These are phyloP conservation scores for Gallinago stenura DNA, from an alignment of 2,797 vertebrate genomes.

Conservation along the genomic window DNA sequence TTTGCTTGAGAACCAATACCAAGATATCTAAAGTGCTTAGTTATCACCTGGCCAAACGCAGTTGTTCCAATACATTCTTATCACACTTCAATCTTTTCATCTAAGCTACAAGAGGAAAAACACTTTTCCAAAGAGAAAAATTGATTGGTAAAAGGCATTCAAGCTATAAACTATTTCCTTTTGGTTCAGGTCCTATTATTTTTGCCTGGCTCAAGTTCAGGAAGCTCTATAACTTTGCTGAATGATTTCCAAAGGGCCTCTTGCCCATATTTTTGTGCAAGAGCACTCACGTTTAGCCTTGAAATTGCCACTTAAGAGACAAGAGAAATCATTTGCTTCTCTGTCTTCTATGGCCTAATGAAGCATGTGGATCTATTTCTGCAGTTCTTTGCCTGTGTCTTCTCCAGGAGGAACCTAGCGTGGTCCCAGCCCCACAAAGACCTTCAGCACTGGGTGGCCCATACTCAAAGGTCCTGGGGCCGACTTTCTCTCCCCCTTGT, in stretches of 20 bases:
- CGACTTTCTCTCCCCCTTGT: neutral
- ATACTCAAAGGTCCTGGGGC: neutral
- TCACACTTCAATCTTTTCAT: constrained; percentile 36
- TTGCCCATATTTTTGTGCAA: constrained; percentile 32
- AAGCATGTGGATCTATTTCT: neutral
- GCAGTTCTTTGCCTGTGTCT: neutral
- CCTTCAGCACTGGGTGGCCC: neutral
- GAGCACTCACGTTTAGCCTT: constrained; percentile 7
- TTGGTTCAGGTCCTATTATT: constrained; percentile 36
- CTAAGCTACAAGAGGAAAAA: neutral
- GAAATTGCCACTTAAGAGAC: neutral
- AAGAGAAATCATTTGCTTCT: neutral
- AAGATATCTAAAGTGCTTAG: neutral
- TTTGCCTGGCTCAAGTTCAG: constrained; percentile 59
- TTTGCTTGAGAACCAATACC: neutral
- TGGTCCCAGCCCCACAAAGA: neutral
- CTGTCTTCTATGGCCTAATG: neutral
- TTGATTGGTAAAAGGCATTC: constrained; percentile 47
- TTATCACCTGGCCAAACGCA: neutral
- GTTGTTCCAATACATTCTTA: neutral
- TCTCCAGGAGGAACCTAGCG: constrained; percentile 19
- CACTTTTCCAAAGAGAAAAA: constrained; percentile 38
- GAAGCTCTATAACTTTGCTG: constrained; percentile 33
- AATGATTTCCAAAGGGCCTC: constrained; percentile 18
- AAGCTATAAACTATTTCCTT: constrained; percentile 65